phyloP scores from a whole-genome alignment of 2,113 vertebrate genomes.

The Oreotragus oreotragus region DNA sequence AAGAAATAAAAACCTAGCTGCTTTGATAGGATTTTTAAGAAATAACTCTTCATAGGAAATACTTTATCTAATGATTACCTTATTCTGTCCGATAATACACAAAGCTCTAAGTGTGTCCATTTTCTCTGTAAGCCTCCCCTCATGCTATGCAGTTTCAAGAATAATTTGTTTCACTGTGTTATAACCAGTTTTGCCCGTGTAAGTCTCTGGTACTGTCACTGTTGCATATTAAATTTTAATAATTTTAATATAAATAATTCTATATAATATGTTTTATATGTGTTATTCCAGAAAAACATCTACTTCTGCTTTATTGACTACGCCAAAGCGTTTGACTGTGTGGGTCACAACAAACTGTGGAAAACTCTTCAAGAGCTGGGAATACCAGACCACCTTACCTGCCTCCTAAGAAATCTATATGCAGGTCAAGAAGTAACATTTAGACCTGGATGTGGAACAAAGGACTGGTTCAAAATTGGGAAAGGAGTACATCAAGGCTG shows the following conservation, averaged over 20 bases:
- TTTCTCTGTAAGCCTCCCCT: not conserved
- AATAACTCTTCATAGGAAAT: constrained; percentile 5
- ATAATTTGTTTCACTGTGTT: not conserved
- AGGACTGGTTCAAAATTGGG: not conserved
- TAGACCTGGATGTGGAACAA: accelerated
- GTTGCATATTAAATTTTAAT: not conserved
- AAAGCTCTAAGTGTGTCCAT: not conserved
- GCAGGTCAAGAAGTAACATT: not conserved
- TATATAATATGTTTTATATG: not conserved
- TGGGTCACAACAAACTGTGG: not conserved
- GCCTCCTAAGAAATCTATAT: not conserved
- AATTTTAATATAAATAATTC: not conserved
- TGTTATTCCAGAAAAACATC: not conserved
- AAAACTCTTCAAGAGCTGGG: not conserved
- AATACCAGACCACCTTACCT: not conserved
- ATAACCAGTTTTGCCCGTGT: not conserved
- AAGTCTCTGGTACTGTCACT: not conserved
- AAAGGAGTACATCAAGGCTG: not conserved
- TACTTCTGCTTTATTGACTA: not conserved
- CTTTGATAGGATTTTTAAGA: not conserved
- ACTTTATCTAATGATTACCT: not conserved
- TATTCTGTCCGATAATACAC: not conserved
- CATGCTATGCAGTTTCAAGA: not conserved
- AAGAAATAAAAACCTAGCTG: not conserved
- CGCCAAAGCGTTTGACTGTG: accelerated